phyloP scores from a whole-genome alignment of 2,113 vertebrate genomes.

The Mustela lutreola region DNA sequence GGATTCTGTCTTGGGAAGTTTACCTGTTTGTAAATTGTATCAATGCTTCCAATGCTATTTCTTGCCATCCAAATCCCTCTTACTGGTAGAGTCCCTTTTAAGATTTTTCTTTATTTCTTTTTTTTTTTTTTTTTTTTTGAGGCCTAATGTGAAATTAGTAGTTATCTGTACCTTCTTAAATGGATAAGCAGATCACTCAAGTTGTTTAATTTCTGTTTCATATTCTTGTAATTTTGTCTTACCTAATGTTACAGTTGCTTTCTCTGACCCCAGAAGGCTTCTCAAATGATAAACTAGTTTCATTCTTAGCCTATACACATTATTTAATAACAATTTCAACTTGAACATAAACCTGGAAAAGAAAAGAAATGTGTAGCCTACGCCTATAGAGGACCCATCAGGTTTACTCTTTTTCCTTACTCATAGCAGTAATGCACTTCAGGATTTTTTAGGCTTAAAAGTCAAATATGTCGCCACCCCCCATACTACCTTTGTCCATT shows the following conservation, averaged over 20 bases:
- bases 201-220: conserved; percentile 63
- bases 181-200: conserved; percentile 1
- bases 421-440: conserved; percentile 28
- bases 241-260: conserved; percentile 32
- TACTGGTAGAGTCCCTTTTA: background rate
- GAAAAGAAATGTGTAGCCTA: background rate
- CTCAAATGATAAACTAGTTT: conserved; percentile 44
- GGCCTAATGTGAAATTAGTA: conserved; percentile 20
- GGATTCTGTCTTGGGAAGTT: background rate
- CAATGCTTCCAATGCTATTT: conserved; percentile 39
- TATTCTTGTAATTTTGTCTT: conserved; percentile 56
- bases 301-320: conserved; percentile 9
- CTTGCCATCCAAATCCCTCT: conserved; percentile 23
- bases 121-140: conserved; percentile 15
- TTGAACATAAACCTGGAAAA: conserved; percentile 28
- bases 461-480: background rate
- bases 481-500: background rate
- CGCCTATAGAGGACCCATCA: background rate
- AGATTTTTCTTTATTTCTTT: background rate
- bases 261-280: background rate
- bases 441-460: conserved; percentile 54
- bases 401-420: background rate
- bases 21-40: conserved; percentile 29
- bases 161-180: conserved; percentile 26
- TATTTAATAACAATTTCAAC: conserved; percentile 60